These are phyloP conservation scores for Eubasilissa splendida DNA, from an alignment of 2,888 invertebrate species.

Conservation along the genomic window DNA sequence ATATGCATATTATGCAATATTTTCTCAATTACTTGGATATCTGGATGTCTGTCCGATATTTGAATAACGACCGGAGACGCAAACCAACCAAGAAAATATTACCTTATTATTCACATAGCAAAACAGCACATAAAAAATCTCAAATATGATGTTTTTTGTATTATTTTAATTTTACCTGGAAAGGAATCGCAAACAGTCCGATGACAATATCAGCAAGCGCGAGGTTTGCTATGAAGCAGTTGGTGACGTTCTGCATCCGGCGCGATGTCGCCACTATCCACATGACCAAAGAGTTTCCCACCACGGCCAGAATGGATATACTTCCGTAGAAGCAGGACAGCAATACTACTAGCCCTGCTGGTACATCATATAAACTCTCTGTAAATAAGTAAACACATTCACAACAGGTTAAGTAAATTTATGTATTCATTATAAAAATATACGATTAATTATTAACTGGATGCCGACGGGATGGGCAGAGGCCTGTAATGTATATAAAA, in stretches of 20 bases:
- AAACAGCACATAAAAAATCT: no score
- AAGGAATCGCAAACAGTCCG: constrained; percentile 81
- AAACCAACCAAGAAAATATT: no score
- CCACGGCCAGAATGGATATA: constrained; percentile 79
- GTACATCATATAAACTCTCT: constrained; percentile 75
- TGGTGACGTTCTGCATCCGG: constrained; percentile 81
- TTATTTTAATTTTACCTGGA: constrained; percentile 69
- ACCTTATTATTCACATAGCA: no score
- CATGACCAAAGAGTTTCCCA: constrained; percentile 81
- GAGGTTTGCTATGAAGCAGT: constrained; percentile 82
- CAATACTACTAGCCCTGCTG: constrained; percentile 75
- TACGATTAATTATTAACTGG: neutral
- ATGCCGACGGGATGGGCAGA: neutral
- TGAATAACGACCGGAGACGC: no score
- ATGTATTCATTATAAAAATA: neutral
- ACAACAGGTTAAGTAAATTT: neutral
- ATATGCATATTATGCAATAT: no score
- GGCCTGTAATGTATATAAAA: neutral
- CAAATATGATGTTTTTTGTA: no score
- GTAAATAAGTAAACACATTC: constrained; percentile 36
- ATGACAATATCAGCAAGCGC: constrained; percentile 83
- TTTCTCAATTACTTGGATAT: no score
- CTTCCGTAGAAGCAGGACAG: constrained; percentile 80
- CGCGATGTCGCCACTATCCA: constrained; percentile 79
- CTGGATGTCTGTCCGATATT: no score